These are phyloP conservation scores for Pogonomyrmex californicus DNA, from an alignment of 1,140 invertebrate genomes.

Conservation along the genomic window DNA sequence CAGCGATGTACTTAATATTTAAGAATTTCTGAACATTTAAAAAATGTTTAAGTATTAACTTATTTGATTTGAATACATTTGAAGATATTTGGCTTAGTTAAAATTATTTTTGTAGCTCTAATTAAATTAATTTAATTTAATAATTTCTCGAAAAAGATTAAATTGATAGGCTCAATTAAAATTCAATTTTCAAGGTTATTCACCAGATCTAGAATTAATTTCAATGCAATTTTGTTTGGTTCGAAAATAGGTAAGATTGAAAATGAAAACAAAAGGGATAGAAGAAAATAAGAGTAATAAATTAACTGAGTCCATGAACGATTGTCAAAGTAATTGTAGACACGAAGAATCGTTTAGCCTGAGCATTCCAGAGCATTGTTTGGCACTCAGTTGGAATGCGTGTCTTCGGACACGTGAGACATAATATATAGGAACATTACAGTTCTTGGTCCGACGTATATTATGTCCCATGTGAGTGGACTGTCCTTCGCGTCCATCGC, in stretches of 20 bases:
- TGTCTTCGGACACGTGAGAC: slow-evolving; percentile 79
- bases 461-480: slow-evolving; percentile 79
- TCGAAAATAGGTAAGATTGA: background rate
- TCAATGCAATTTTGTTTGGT: background rate
- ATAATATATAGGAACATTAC: slow-evolving; percentile 84
- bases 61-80: background rate
- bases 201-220: background rate
- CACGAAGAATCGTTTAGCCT: slow-evolving; percentile 84
- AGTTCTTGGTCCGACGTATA: slow-evolving; percentile 79
- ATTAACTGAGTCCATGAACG: slow-evolving; percentile 40
- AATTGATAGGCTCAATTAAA: background rate
- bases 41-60: background rate
- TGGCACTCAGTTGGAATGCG: slow-evolving; percentile 77
- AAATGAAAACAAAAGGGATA: background rate
- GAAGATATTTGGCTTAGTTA: background rate
- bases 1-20: background rate
- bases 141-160: background rate
- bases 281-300: background rate
- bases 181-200: background rate
- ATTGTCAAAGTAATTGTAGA: slow-evolving; percentile 83
- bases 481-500: slow-evolving; percentile 25
- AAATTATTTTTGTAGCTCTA: background rate
- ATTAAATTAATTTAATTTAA: slow-evolving; percentile 6
- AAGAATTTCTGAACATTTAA: background rate
- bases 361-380: slow-evolving; percentile 78